Percentiles rank a stretch among this genome's conserved stretches.
phyloP scores from a whole-genome alignment of 2,113 vertebrate species.

The Alligator mississippiensis region DNA sequence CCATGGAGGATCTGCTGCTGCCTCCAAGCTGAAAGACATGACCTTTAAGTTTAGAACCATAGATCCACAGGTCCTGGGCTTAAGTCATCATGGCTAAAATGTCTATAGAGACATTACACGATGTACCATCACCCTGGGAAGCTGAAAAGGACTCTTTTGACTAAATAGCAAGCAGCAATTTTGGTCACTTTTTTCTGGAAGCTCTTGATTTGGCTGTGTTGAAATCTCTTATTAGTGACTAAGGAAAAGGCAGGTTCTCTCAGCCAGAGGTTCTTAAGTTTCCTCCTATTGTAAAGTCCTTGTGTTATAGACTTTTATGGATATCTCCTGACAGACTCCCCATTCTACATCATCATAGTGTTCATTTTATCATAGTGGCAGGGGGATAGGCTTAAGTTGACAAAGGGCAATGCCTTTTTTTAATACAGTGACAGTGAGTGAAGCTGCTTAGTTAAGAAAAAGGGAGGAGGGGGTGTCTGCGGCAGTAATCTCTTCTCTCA shows the following conservation, averaged over 20 bases:
- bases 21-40: neutral
- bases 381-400: neutral
- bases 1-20: neutral
- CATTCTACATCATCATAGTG: neutral
- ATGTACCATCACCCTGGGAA: neutral
- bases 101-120: neutral
- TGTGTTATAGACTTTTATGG: neutral
- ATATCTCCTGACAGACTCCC: neutral
- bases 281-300: neutral
- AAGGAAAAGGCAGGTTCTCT: neutral
- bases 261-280: neutral
- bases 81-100: fast-evolving
- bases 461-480: too few species aligned
- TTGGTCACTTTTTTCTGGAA: neutral
- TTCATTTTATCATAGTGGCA: neutral
- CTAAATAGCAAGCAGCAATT: neutral
- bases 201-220: neutral
- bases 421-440: neutral
- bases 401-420: neutral
- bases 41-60: neutral
- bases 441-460: neutral
- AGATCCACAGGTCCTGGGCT: fast-evolving
- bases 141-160: neutral
- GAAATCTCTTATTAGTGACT: fast-evolving
- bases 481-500: neutral